Percentiles rank a stretch among this genome's conserved stretches.
phyloP scores from a whole-genome alignment of 2,797 vertebrate genomes.

The Lacerta agilis region DNA sequence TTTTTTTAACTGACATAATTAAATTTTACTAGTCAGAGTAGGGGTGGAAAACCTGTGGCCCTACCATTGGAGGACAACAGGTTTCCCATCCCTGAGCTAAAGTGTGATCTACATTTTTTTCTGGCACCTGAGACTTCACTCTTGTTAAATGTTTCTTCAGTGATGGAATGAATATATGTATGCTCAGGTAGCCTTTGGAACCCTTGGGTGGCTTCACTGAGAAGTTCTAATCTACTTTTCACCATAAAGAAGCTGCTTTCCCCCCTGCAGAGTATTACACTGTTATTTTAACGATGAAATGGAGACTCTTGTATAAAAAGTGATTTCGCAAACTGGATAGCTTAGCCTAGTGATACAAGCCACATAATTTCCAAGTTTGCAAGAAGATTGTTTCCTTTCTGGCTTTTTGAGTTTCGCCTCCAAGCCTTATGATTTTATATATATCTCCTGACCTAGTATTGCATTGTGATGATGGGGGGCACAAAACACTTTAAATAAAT shows the following conservation, averaged over 20 bases:
- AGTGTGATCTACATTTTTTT: background rate
- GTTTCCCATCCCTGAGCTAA: background rate
- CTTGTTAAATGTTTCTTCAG: background rate
- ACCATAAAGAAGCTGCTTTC: background rate
- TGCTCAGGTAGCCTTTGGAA: background rate
- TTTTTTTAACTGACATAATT: background rate
- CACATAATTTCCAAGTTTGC: background rate
- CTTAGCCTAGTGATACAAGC: background rate
- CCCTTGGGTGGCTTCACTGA: background rate
- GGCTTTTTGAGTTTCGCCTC: background rate
- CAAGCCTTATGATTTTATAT: background rate
- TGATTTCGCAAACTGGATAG: background rate
- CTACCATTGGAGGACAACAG: background rate
- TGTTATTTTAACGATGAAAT: background rate
- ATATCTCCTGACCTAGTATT: no score
- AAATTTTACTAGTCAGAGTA: background rate
- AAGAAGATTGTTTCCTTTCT: no score
- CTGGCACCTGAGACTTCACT: background rate
- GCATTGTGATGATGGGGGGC: no score
- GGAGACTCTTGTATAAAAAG: background rate
- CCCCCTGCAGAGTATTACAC: background rate
- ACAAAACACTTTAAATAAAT: background rate
- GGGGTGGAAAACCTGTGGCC: background rate
- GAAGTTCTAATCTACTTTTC: background rate
- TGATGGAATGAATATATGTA: background rate